Percentiles rank a stretch among this genome's conserved stretches.
Evolutionary conservation across 2,113 vertebrate genomes (phyloP).

Genomic region (Erythrolamprus reginae): DNA sequence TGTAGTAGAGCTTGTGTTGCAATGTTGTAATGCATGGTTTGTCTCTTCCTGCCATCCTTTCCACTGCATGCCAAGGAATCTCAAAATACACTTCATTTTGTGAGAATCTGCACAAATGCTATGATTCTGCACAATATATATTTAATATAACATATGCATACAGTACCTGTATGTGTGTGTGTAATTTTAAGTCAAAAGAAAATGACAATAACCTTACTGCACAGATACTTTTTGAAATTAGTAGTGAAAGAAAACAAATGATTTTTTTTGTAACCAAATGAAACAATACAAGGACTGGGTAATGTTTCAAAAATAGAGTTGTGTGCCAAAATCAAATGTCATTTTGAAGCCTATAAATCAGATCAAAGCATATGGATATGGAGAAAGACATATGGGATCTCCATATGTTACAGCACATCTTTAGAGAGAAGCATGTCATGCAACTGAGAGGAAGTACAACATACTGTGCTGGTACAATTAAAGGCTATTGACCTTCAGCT

Average conservation of each 20-base stretch:
- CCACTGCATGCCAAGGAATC: neutral
- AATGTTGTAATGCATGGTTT: neutral
- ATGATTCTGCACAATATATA: neutral
- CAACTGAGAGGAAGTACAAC: slow-evolving; percentile 44
- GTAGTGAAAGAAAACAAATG: neutral
- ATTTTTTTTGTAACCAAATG: slow-evolving; percentile 1
- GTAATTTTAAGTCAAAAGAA: slow-evolving; percentile 8
- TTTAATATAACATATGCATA: neutral
- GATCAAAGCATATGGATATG: slow-evolving; percentile 60
- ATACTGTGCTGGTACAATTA: slow-evolving; percentile 38
- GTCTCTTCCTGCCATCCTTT: neutral
- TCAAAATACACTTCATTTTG: neutral
- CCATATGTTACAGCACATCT: slow-evolving; percentile 61
- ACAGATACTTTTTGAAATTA: neutral
- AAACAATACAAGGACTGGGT: slow-evolving; percentile 7
- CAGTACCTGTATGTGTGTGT: neutral
- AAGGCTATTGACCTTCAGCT: slow-evolving; percentile 39
- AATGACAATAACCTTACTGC: neutral
- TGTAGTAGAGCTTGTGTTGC: neutral
- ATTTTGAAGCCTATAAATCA: slow-evolving; percentile 55
- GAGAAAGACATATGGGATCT: slow-evolving; percentile 57
- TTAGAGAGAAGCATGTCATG: slow-evolving; percentile 43
- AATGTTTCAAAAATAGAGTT: slow-evolving; percentile 44
- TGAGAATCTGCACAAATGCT: neutral
- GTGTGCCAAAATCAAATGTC: slow-evolving; percentile 48